phyloP scores from a whole-genome alignment of 2,888 invertebrate species.

The Ectemnius continuus region DNA sequence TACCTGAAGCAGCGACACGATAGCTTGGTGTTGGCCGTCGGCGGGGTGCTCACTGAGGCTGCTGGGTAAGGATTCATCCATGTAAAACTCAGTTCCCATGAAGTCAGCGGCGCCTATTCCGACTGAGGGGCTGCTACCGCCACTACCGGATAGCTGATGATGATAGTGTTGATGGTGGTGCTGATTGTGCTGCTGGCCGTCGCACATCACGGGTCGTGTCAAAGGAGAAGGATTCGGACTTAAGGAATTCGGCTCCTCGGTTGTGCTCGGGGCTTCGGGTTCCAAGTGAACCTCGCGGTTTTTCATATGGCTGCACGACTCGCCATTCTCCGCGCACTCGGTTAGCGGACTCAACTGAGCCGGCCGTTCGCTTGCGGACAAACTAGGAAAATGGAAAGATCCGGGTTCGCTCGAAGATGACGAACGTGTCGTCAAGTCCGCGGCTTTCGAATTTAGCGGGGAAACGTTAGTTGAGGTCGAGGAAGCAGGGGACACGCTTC shows the following conservation, averaged over 20 bases:
- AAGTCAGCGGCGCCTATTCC: conserved; percentile 81
- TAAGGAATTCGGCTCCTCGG: conserved; percentile 54
- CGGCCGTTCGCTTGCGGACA: conserved; percentile 63
- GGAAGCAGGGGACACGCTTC: conserved; percentile 71
- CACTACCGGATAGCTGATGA: conserved; percentile 75
- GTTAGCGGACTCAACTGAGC: conserved; percentile 70
- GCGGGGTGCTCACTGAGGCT: conserved; percentile 86
- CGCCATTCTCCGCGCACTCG: conserved; percentile 68
- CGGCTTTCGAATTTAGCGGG: conserved; percentile 68
- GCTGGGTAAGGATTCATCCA: conserved; percentile 92
- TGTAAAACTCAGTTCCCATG: conserved; percentile 90
- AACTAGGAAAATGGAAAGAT: conserved; percentile 69
- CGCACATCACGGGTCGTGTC: conserved; percentile 71
- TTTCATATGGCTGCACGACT: conserved; percentile 36
- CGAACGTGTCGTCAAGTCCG: conserved; percentile 60
- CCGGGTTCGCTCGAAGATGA: conserved; percentile 70
- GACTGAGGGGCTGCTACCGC: conserved; percentile 75
- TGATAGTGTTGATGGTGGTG: conserved; percentile 53
- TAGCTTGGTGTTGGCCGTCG: conserved; percentile 78
- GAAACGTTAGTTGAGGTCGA: conserved; percentile 74
- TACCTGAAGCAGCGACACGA: conserved; percentile 78
- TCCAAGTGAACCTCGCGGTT: conserved; percentile 43
- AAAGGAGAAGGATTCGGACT: conserved; percentile 55
- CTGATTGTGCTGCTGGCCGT: conserved; percentile 75
- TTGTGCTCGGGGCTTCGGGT: conserved; percentile 37